phyloP scores from a whole-genome alignment of 2,113 vertebrate genomes.

The Ptilonorhynchus violaceus region DNA sequence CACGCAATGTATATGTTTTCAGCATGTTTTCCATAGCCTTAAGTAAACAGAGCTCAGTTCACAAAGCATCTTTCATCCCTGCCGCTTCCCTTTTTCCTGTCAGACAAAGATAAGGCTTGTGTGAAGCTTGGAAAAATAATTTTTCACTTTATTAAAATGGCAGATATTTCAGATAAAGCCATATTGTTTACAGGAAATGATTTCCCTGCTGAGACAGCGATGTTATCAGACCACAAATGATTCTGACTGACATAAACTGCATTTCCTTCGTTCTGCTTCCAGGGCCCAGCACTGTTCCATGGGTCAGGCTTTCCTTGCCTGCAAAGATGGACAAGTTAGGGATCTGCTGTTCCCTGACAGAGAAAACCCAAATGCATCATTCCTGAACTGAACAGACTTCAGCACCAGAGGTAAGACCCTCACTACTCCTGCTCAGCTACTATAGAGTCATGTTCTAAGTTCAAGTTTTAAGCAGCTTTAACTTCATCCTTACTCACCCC shows the following conservation, averaged over 20 bases:
- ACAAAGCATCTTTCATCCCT: neutral
- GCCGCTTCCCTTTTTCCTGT: neutral
- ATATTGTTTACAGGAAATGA: conserved; percentile 21
- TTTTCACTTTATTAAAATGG: conserved; percentile 11
- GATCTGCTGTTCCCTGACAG: neutral
- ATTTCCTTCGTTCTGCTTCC: neutral
- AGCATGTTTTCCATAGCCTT: neutral
- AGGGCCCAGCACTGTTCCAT: no score
- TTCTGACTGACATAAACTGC: neutral
- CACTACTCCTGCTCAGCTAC: neutral
- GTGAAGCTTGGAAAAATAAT: conserved; percentile 11
- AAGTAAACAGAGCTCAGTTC: neutral
- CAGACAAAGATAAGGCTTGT: neutral
- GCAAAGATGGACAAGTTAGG: neutral
- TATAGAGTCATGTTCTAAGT: neutral
- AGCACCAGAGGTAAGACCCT: neutral
- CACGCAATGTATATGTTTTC: neutral
- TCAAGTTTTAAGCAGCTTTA: neutral
- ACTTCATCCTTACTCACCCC: no score
- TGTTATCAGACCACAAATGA: neutral
- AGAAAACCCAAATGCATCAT: neutral
- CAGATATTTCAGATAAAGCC: conserved; percentile 14
- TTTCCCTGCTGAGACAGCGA: neutral
- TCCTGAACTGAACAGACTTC: neutral
- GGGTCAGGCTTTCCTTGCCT: neutral